Conservation (phyloP, 1,140 invertebrate genomes). For the Schlechtendalia chinensis region DNA sequence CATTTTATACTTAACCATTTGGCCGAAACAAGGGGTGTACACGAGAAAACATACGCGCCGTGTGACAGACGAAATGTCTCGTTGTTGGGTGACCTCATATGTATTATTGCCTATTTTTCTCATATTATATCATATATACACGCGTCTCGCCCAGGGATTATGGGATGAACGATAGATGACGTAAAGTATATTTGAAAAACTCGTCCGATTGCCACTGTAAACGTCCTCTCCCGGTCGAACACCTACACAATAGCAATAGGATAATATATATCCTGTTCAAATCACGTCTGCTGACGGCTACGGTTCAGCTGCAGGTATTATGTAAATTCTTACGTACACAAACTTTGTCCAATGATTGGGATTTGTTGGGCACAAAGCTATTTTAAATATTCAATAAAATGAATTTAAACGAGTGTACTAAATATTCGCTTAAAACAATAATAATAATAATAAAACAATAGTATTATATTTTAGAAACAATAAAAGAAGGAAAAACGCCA, state of each 20-base stretch:
- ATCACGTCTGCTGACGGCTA: not conserved
- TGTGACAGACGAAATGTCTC: conserved; percentile 4
- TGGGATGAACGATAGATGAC: not conserved
- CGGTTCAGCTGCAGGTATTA: not conserved
- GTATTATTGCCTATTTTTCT: too few species aligned
- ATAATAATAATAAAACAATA: not conserved
- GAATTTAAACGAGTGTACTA: not conserved
- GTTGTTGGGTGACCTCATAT: not conserved
- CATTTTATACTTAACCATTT: not conserved
- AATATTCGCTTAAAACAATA: not conserved
- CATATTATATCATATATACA: too few species aligned
- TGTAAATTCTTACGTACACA: not conserved
- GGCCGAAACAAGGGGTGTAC: not conserved
- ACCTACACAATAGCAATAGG: not conserved
- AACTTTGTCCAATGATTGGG: not conserved
- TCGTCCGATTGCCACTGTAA: too few species aligned
- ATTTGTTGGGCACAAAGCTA: not conserved
- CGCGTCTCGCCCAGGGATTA: too few species aligned
- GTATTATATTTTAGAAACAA: not conserved
- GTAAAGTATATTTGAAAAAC: not conserved
- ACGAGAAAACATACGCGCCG: too few species aligned
- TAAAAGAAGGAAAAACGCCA: not conserved
- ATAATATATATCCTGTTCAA: not conserved
- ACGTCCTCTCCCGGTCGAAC: not conserved
- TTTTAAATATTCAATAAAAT: conserved; percentile 14